Evolutionary conservation across 1,140 invertebrate species (phyloP), one percentile per base, ranked within the genome.

Genomic region (Zaprionus davidi): DNA sequence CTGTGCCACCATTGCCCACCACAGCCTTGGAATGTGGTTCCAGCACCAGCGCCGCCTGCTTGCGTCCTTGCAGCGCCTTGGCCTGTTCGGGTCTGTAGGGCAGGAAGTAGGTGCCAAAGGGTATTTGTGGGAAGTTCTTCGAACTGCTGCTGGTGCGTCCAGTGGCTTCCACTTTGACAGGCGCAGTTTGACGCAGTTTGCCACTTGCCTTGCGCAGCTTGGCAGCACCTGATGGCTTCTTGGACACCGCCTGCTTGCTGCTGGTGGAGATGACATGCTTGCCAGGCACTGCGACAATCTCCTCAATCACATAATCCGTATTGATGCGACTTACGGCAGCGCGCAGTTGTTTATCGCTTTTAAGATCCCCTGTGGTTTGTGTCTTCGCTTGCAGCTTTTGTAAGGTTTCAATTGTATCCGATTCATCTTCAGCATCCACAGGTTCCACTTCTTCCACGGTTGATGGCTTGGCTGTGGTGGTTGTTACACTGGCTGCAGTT

Each of bases 21-120:
- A 94, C 91, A 3, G 96, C 94, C 79, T 94, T 94, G 7, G 96
- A 95, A 44, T 93, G 92, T 0, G 96, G 96, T 75, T 94, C 94
- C 55, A 96, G 82, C 76, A 94, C 94, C 4, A 96, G 78, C 1
- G 93, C 94, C 0, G 94, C 91, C 93, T 91, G 65, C 58, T 81
- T 76, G 72, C 63, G 68, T 62, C 67, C 78, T 36, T 90, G 71
- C 13, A 78, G 68, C 17, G 83, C 82, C 65, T 75, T 57, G 0
- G 72, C 75, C 49, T 81, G 67, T 0, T 65, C 28, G 11, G 84
- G 49, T 41, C 73, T 69, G 38, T 92, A 92, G 3, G 92, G 90
- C 59, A 91, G 76, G 55, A 92, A 92, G 44, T 82, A 92, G 26
- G 67, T 91, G 58, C 87, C 87, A 15, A 92, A 86, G 1, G 82